These are phyloP conservation scores for Cosmia trapezina DNA, from an alignment of 2,888 invertebrate species.

Conservation along the genomic window DNA sequence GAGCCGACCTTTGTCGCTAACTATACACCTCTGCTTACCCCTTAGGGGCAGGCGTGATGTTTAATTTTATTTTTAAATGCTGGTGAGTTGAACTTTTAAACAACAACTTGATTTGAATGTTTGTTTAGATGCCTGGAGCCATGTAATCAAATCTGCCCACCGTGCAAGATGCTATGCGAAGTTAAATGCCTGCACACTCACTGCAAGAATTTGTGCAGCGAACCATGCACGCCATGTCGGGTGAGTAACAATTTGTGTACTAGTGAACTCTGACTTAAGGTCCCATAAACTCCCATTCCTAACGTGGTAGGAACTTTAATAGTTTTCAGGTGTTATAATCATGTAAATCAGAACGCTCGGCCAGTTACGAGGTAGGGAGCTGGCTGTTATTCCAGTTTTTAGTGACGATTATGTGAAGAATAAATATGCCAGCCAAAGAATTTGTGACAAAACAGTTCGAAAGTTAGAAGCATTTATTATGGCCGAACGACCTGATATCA, in stretches of 20 bases:
- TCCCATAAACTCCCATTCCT: not conserved
- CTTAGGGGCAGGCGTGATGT: not conserved
- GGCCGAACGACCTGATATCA: too few relatives aligned
- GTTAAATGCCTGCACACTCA: conserved; percentile 88
- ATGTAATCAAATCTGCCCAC: conserved; percentile 90
- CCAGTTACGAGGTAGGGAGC: too few relatives aligned
- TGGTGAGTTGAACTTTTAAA: not conserved
- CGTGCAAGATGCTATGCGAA: conserved; percentile 87
- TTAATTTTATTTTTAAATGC: not conserved
- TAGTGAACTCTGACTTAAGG: not conserved
- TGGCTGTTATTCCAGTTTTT: too few relatives aligned
- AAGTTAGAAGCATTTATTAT: too few relatives aligned
- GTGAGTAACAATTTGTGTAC: conserved; percentile 55
- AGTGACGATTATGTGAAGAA: too few relatives aligned
- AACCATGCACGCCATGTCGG: conserved; percentile 88
- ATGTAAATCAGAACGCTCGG: too few relatives aligned
- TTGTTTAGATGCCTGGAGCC: conserved; percentile 86
- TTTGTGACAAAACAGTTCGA: too few relatives aligned
- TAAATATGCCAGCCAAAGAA: too few relatives aligned
- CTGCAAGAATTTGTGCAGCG: conserved; percentile 88
- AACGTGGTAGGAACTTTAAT: too few relatives aligned
- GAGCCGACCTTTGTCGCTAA: not conserved
- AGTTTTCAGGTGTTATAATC: too few relatives aligned
- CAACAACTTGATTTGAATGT: conserved; percentile 8
- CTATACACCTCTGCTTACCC: not conserved